Percentiles rank a stretch among this genome's conserved stretches.
These are phyloP conservation scores for Saccopteryx bilineata DNA, from an alignment of 2,113 vertebrate species.

Conservation along the genomic window DNA sequence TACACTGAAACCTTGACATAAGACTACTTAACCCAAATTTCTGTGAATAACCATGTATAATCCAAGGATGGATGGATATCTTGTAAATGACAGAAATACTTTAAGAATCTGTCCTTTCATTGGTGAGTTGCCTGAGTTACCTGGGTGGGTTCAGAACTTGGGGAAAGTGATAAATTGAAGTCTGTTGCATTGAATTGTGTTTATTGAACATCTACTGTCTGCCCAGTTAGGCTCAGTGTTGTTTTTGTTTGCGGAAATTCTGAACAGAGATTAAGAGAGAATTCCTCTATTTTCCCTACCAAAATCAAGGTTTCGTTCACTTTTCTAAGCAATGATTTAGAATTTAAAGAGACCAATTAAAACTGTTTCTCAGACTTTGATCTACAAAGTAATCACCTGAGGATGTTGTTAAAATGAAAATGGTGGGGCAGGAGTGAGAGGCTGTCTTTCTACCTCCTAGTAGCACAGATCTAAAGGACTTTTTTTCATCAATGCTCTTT, in stretches of 20 bases:
- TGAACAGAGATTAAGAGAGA: not conserved
- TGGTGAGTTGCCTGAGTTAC: not conserved
- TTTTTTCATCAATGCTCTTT: not conserved
- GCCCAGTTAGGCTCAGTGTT: not conserved
- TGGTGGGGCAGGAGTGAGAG: not conserved
- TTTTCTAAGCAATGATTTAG: not conserved
- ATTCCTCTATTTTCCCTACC: not conserved
- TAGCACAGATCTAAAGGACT: not conserved
- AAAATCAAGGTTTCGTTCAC: not conserved
- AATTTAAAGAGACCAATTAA: not conserved
- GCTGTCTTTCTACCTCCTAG: not conserved
- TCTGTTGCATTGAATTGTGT: not conserved
- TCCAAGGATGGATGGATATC: not conserved
- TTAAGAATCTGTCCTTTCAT: not conserved
- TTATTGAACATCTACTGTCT: not conserved
- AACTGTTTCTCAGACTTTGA: not conserved
- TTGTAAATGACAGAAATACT: not conserved
- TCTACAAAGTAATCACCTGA: not conserved
- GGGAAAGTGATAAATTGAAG: not conserved
- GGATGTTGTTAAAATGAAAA: not conserved
- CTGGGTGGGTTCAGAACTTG: not conserved
- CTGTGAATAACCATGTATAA: not conserved
- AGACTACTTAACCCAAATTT: constrained; percentile 44
- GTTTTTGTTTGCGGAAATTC: not conserved
- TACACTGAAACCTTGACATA: constrained; percentile 17